phyloP scores from a whole-genome alignment of 2,113 vertebrate species.

The Scortum barcoo region DNA sequence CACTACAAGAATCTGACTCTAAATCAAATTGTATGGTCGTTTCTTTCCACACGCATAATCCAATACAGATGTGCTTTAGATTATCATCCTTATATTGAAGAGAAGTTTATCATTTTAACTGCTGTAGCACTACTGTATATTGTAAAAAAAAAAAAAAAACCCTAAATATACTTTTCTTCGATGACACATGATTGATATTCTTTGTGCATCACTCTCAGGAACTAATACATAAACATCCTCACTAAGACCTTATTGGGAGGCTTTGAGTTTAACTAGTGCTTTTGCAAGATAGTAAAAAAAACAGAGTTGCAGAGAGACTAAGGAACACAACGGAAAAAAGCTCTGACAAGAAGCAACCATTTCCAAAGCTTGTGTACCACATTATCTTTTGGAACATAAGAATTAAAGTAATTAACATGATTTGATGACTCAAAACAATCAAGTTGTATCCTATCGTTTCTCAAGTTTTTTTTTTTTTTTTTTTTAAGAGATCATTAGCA shows the following conservation, averaged over 20 bases:
- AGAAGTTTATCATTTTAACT: not conserved
- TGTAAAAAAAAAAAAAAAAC: not conserved
- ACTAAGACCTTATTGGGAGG: no score
- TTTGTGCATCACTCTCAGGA: slow-evolving; percentile 1
- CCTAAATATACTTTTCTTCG: no score
- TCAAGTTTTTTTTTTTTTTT: not conserved
- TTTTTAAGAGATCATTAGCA: slow-evolving; percentile 19
- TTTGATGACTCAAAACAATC: slow-evolving; percentile 47
- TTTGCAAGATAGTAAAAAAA: not conserved
- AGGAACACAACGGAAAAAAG: slow-evolving; percentile 1
- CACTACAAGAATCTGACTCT: no score
- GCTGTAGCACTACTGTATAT: not conserved
- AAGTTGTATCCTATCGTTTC: slow-evolving; percentile 18
- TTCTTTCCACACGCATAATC: no score
- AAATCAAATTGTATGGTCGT: no score
- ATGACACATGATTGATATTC: no score
- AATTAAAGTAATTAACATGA: slow-evolving; percentile 38
- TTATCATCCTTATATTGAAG: no score
- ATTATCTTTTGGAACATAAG: slow-evolving; percentile 9
- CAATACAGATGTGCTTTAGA: no score
- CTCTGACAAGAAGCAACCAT: not conserved
- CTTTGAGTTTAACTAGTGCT: not conserved
- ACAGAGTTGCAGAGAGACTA: not conserved
- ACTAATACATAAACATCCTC: not conserved
- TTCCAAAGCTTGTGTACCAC: slow-evolving; percentile 5